Evolutionary conservation across 1,140 invertebrate species (phyloP).

Genomic region (Lithobius niger): DNA sequence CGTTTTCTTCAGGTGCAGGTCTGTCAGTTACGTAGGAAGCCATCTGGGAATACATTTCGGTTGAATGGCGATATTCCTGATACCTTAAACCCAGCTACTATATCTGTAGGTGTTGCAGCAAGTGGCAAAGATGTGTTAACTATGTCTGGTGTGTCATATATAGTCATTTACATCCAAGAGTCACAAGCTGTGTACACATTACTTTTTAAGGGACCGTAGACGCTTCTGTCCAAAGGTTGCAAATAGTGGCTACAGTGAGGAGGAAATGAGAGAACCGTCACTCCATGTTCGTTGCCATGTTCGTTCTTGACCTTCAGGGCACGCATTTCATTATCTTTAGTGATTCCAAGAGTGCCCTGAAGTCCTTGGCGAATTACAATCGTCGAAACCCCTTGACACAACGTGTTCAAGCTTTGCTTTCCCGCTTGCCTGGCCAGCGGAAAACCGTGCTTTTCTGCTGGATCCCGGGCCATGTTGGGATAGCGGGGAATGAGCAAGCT

Average conservation of each 20-base stretch:
- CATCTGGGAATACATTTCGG: constrained; percentile 17
- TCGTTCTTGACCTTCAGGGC: too few relatives aligned
- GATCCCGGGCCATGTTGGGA: too few relatives aligned
- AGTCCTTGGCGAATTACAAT: too few relatives aligned
- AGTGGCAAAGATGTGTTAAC: constrained; percentile 19
- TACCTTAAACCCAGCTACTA: constrained; percentile 20
- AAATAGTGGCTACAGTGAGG: constrained; percentile 31
- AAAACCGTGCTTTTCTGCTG: too few relatives aligned
- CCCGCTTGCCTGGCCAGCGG: too few relatives aligned
- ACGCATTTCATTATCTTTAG: too few relatives aligned
- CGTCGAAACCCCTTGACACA: too few relatives aligned
- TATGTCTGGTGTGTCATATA: constrained; percentile 24
- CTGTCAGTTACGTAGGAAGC: constrained; percentile 12
- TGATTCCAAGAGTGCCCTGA: too few relatives aligned
- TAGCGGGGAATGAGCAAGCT: too few relatives aligned
- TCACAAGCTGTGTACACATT: constrained; percentile 19
- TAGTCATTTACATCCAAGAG: constrained; percentile 26
- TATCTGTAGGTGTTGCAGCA: constrained; percentile 20
- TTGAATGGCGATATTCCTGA: constrained; percentile 20
- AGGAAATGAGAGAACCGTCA: constrained; percentile 29
- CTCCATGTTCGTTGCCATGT: constrained; percentile 24
- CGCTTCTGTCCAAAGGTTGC: constrained; percentile 34
- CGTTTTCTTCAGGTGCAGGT: neutral
- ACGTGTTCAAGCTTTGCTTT: too few relatives aligned
- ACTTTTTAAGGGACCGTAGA: constrained; percentile 30